phyloP scores from a whole-genome alignment of 2,113 vertebrate genomes.

The Hylia prasina region DNA sequence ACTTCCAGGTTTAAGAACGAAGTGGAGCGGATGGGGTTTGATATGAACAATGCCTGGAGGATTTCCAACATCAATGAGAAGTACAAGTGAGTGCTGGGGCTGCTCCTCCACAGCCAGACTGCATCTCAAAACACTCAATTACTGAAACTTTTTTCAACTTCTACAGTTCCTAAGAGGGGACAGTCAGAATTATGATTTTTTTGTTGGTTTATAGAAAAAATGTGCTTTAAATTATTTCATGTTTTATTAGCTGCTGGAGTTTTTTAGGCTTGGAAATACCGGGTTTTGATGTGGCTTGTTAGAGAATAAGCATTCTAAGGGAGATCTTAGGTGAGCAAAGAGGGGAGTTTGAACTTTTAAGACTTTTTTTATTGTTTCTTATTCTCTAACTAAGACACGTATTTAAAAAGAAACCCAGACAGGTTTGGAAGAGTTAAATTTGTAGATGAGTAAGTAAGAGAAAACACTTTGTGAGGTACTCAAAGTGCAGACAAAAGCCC shows the following conservation, averaged over 20 bases:
- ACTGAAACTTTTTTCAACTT: background rate
- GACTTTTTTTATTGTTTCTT: background rate
- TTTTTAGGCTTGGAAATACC: background rate
- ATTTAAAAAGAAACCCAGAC: too few species aligned
- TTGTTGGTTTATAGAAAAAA: background rate
- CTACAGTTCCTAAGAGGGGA: background rate
- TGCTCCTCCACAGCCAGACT: background rate
- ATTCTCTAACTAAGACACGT: background rate
- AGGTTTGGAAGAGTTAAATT: background rate
- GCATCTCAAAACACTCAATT: background rate
- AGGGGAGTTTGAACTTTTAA: background rate
- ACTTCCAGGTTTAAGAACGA: conserved; percentile 94
- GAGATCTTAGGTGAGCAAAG: background rate
- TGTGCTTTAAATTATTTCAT: background rate
- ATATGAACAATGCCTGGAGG: conserved; percentile 98
- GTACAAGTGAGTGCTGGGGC: conserved; percentile 82
- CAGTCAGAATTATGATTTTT: background rate
- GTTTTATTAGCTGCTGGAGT: background rate
- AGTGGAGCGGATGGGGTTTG: conserved; percentile 96
- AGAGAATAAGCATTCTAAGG: background rate
- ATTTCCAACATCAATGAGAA: conserved; percentile 98
- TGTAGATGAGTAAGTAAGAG: background rate
- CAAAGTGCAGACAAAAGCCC: background rate
- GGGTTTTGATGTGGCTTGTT: background rate
- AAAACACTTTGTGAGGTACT: background rate